Percentiles rank a stretch among this genome's conserved stretches.
Evolutionary conservation across 2,113 vertebrate genomes (phyloP).

Genomic region (Megalops atlanticus): DNA sequence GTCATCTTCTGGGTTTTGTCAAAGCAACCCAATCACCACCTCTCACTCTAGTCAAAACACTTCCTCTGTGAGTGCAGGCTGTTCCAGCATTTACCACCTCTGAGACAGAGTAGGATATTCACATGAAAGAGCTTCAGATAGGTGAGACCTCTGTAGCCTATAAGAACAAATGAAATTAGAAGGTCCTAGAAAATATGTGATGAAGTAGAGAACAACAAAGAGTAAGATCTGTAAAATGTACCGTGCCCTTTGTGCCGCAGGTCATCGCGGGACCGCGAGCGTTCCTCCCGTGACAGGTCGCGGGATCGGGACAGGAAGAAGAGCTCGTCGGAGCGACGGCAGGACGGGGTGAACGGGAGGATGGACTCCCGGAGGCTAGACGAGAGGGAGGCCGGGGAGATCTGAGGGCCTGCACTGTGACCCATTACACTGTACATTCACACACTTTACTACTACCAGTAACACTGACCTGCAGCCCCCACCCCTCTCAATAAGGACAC

Average conservation of each 20-base stretch:
- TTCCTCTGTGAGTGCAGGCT: too few species aligned
- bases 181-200: neutral
- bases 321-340: conserved; percentile 70
- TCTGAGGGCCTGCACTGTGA: conserved; percentile 69
- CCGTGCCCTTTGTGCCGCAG: conserved; percentile 57
- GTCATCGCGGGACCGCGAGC: conserved; percentile 83
- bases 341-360: conserved; percentile 86
- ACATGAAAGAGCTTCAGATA: too few species aligned
- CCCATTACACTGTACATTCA: neutral
- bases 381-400: conserved; percentile 87
- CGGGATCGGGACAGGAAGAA: conserved; percentile 82
- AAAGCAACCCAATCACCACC: too few species aligned
- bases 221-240: neutral
- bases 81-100: neutral
- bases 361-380: conserved; percentile 79
- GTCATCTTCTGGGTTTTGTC: too few species aligned
- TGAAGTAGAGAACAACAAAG: neutral
- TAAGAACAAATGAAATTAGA: too few species aligned
- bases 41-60: too few species aligned
- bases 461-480: neutral
- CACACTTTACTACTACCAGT: neutral
- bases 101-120: too few species aligned
- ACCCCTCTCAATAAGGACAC: neutral
- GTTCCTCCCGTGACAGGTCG: conserved; percentile 79
- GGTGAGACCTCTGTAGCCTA: too few species aligned